Evolutionary conservation across 2,113 vertebrate species (phyloP), one percentile per base, ranked within the genome.

Genomic region (Chionodraco myersi): DNA sequence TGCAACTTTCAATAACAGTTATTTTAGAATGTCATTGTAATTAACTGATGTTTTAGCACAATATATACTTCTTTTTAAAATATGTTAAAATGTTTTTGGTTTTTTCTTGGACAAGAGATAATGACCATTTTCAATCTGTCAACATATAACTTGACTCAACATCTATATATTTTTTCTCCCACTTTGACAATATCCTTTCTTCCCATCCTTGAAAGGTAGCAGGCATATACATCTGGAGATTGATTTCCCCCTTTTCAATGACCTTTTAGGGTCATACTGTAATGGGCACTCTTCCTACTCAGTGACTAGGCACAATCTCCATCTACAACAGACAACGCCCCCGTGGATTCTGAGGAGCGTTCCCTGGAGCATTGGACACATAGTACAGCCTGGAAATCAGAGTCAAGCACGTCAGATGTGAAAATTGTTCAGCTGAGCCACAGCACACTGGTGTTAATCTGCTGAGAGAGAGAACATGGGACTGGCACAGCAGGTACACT

Each of bases 201-300:
- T 68, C 66, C 60, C 26, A 48, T 61, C 52, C 65, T 57, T 85
- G 72, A 84, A 71, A 84, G 49, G 72, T 48, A 80, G 76, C 69
- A 60, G 87, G 84, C 75, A 79, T 79, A 83, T 90, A 90, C 80
- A 90, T 90, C 75, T 68, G 49, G 67, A 91, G 89, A 93, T 89
- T 89, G 91, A 91, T 89, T 88, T 74, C 89, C 81, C 84, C 89
- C 64, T 83, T 67, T 41, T 79, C 44, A 88, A 84, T 85, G 86
- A 90, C 88, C 89, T 79, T 77, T 49, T 45, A 36, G 86, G 91
- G 91, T 94, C 89, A 83, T 11, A 21, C 86, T 75, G 84, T 93
- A 93, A 93, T 88, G 82, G 80, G 89, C 87, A 84, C 26, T 77
- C 84, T 91, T 94, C 90, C 92, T 87, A 91, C 86, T 83, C 88